Evolutionary conservation across 1,140 invertebrate genomes (phyloP), one percentile per base, ranked within the genome.

Genomic region (Aphelenchoides avenae): DNA sequence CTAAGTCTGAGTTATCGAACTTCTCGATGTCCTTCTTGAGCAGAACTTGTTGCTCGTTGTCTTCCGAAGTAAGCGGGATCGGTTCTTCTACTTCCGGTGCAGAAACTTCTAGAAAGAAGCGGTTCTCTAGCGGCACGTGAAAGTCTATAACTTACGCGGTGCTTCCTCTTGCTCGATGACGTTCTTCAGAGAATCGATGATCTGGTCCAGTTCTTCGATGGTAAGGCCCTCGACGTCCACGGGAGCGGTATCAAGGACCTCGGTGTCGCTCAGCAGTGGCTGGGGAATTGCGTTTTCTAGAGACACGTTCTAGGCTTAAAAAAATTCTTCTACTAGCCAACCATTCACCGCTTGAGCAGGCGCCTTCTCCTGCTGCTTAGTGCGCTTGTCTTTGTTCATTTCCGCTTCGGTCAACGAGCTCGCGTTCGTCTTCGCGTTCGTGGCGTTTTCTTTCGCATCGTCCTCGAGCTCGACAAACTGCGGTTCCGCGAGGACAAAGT

Each of bases 1-100:
- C 66, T 62, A 68, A 61, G 26, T 75, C 76, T 20, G 68, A 65
- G 42, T 77, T 60, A 34, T 59, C 57, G 31, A 77, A 65, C 30
- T 75, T 48, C 47, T 75, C 73, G 7, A 57, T 40, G 33, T 75
- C 73, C 30, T 75, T 75, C 46, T 75, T 75, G 44, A 75, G 46
- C 26, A 66, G 43, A 13, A 60, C 27, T 50, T 66, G 44, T 44
- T 59, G 48, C 41, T 51, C 53, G 27, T 66, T 63, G 44, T 49
- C 52, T 15, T 36, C 51, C 15, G 60, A 60, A 39, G 54, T 61
- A 29, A 72, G 36, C n/a, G 68, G 68, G 39, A 70, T 67, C n/a
- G 62, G 52, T 58, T 77, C 71, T 54, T 76, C 72, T 11, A 62
- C 29, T 46, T 71, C 70, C n/a, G 51, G 37, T 27, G 42, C 18